Evolutionary conservation across 2,113 vertebrate genomes (phyloP).

Genomic region (Petroica traversi): DNA sequence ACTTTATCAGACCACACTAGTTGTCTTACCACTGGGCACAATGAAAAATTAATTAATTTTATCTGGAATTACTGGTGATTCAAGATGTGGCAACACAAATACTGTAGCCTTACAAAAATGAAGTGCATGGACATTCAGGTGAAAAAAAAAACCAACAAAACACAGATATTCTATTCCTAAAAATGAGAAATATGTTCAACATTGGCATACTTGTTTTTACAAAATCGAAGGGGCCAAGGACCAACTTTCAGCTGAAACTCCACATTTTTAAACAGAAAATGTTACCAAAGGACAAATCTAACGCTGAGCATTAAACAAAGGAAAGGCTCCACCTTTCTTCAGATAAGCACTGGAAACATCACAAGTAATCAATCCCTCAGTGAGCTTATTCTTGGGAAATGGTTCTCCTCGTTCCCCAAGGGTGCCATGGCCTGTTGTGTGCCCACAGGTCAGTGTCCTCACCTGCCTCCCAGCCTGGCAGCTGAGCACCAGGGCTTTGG

Average conservation of each 20-base stretch:
- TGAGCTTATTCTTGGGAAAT: neutral
- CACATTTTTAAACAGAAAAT: neutral
- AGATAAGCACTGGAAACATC: neutral
- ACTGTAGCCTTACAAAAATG: neutral
- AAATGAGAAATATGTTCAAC: neutral
- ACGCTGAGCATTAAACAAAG: neutral
- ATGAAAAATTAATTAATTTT: neutral
- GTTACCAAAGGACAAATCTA: neutral
- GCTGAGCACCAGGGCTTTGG: neutral
- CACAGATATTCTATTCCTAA: neutral
- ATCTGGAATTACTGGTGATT: neutral
- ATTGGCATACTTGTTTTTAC: neutral
- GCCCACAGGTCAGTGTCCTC: neutral
- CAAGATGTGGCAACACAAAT: neutral
- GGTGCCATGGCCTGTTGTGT: neutral
- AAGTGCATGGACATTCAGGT: neutral
- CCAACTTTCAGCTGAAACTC: neutral
- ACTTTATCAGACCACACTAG: neutral
- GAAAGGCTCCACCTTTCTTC: neutral
- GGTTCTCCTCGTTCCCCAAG: neutral
- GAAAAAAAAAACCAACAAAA: accelerated
- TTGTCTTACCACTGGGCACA: neutral
- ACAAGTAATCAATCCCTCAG: neutral
- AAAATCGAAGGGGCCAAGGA: neutral
- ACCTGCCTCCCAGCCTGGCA: neutral